Evolutionary conservation across 2,888 invertebrate species (phyloP), one percentile per base, ranked within the genome.

Genomic region (Arge pagana): DNA sequence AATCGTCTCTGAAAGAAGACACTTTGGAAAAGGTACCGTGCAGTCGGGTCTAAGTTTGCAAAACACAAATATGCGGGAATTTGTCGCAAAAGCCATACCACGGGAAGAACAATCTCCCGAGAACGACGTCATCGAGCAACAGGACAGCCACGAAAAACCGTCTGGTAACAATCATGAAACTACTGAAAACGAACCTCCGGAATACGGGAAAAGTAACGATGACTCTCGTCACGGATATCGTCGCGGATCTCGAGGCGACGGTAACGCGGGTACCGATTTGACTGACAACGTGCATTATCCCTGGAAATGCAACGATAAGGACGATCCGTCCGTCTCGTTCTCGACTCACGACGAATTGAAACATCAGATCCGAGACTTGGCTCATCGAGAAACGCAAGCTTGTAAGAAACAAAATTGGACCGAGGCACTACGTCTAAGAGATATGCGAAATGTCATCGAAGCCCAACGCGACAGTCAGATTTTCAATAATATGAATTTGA

Each of bases 371-470:
- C 55, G 63, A 6, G 72, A 75, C 52, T 55, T 74, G 3, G 54
- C 57, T 8, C 65, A 55, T 13, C 58, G 71, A 8, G 74, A 75
- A 26, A 24, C 53, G 23, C 63, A 65, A 13, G 73, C 70, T 3
- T 68, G 66, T 41, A 59, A 54, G 7, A 68, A 65, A 11, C 70
- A 70, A 3, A 61, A 55, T 11, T 75, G 72, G 71, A 66, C 67
- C 48, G 73, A 75, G 8, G 72, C 73, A 1, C 42, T 75, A 5
- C 62, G 74, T n/a, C 54, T 75, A 0, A 56, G 72, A 8, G 72
- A 73, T 35, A 74, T 74, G 74, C 64, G 62, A 31, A 73, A 74
- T 51, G 61, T 63, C n/a, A 30, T 75, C 30, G 71, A 66, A 50
- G 52, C 74, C 6, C 56, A 63, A 3, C 63, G 68, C 6, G 74